Conservation (phyloP, 2,797 vertebrate genomes). For the Sebastes kiyomatsui region DNA sequence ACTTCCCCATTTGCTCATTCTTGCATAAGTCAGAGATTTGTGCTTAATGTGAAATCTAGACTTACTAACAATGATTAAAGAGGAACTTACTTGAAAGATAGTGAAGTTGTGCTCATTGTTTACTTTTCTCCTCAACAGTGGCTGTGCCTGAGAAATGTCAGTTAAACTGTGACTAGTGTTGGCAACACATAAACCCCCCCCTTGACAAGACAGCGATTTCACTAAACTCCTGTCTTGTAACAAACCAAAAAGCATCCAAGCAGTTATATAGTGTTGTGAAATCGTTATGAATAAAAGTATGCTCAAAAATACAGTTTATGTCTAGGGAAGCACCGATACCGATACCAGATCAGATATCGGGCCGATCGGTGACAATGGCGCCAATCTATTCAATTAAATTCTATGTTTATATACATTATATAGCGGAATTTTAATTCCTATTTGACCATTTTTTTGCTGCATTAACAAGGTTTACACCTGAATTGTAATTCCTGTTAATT, state of each 20-base stretch:
- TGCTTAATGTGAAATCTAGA: background rate
- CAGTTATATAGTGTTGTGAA: background rate
- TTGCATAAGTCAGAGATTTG: background rate
- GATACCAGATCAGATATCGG: too few species aligned
- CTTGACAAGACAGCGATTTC: background rate
- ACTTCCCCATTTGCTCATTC: conserved; percentile 1
- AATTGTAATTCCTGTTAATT: too few species aligned
- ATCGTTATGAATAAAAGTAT: background rate
- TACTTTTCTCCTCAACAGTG: background rate
- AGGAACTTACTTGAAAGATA: conserved; percentile 7
- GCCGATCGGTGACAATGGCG: too few species aligned
- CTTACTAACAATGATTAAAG: background rate
- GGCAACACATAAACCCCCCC: conserved; percentile 12
- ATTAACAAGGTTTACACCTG: too few species aligned
- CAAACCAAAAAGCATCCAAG: background rate
- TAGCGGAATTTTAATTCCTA: too few species aligned
- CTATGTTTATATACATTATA: too few species aligned
- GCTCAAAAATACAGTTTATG: background rate
- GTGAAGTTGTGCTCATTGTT: conserved; percentile 3
- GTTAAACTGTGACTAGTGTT: conserved; percentile 29
- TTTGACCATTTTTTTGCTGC: too few species aligned
- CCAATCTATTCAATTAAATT: too few species aligned
- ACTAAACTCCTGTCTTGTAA: background rate
- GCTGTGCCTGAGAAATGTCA: background rate
- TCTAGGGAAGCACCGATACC: too few species aligned